phyloP scores from a whole-genome alignment of 2,797 vertebrate species.

The Chaetodon trifasciatus region DNA sequence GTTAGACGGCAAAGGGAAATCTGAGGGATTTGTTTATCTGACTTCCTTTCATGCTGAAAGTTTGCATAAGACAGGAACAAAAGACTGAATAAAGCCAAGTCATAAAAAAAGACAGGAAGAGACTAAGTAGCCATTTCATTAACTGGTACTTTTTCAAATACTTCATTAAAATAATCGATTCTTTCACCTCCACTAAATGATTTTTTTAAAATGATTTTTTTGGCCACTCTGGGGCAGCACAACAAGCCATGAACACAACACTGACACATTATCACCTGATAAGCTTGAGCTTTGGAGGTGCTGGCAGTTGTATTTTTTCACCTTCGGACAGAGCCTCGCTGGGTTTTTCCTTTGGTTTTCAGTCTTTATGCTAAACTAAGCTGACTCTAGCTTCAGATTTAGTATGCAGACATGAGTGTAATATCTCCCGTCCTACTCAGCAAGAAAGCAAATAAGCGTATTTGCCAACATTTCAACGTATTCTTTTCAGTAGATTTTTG shows the following conservation, averaged over 20 bases:
- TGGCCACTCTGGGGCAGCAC: neutral
- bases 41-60: neutral
- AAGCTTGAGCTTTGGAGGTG: neutral
- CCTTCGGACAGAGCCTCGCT: neutral
- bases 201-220: too few species aligned
- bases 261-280: neutral
- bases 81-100: neutral
- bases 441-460: too few species aligned
- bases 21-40: neutral
- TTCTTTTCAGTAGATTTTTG: neutral
- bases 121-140: too few species aligned
- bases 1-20: neutral
- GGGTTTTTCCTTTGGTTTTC: neutral
- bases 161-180: too few species aligned
- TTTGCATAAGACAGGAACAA: neutral
- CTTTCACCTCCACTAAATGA: too few species aligned
- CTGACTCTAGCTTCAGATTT: neutral
- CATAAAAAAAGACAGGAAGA: neutral
- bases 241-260: neutral
- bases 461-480: neutral
- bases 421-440: neutral
- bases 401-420: neutral
- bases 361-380: neutral
- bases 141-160: too few species aligned
- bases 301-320: neutral